These are phyloP conservation scores for Drosophila quadrilineata DNA, from an alignment of 1,140 invertebrate genomes.

Conservation along the genomic window DNA sequence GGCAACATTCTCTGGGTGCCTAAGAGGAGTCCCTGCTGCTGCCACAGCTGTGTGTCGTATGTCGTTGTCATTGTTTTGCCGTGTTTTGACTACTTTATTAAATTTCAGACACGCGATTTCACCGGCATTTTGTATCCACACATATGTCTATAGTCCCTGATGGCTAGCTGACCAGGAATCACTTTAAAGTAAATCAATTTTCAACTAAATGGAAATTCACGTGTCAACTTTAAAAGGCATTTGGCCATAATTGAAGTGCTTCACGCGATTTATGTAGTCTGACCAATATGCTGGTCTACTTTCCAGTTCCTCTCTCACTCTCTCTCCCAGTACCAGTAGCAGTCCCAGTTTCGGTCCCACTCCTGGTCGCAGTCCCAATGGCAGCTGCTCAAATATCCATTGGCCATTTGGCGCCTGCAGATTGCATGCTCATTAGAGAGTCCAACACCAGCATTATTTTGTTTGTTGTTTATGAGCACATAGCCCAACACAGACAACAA, in stretches of 20 bases:
- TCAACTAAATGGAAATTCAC: constrained; percentile 47
- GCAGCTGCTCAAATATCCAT: constrained; percentile 60
- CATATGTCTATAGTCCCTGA: constrained; percentile 13
- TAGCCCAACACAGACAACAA: not conserved
- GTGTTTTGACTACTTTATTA: constrained; percentile 68
- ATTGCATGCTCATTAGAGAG: constrained; percentile 32
- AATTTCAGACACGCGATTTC: constrained; percentile 54
- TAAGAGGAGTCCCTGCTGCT: not conserved
- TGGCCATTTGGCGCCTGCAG: constrained; percentile 33
- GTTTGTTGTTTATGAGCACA: constrained; percentile 14
- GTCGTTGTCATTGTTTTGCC: constrained; percentile 51
- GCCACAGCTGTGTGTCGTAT: constrained; percentile 18
- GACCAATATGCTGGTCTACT: not conserved
- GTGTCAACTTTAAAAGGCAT: constrained; percentile 33
- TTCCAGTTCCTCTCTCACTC: not conserved
- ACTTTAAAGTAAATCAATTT: constrained; percentile 29
- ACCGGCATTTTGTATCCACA: not conserved
- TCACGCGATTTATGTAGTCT: constrained; percentile 33
- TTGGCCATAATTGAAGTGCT: constrained; percentile 48
- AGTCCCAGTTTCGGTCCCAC: not conserved
- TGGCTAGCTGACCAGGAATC: constrained; percentile 31
- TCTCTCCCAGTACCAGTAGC: not conserved
- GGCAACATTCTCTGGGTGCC: no score
- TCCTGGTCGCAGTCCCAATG: constrained; percentile 20
- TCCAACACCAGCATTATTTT: constrained; percentile 28